A percentile compares a stretch with the other conserved stretches of the same genome.
phyloP scores from a whole-genome alignment of 2,113 vertebrate species.

The Sinocyclocheilus maitianheensis region DNA sequence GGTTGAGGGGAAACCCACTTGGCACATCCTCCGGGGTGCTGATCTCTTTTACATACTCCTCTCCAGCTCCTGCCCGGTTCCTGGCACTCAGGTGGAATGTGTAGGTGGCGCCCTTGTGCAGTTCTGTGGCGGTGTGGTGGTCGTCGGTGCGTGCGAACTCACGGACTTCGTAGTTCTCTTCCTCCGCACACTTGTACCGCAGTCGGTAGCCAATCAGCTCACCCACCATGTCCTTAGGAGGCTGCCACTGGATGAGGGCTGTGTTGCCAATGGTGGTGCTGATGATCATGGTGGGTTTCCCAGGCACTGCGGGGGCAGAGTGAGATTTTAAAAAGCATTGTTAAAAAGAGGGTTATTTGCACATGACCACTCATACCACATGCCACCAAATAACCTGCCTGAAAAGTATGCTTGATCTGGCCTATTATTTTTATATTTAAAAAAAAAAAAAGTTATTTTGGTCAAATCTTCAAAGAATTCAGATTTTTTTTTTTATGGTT shows the following conservation, averaged over 20 bases:
- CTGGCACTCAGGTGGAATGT: slow-evolving; percentile 87
- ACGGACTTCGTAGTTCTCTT: slow-evolving; percentile 81
- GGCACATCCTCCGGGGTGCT: slow-evolving; percentile 86
- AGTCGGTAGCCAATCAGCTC: slow-evolving; percentile 91
- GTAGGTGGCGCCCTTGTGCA: slow-evolving; percentile 92
- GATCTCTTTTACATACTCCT: slow-evolving; percentile 91
- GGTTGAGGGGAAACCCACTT: slow-evolving; percentile 88
- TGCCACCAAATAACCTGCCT: background rate
- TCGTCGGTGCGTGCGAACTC: slow-evolving; percentile 86
- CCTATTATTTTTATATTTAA: background rate
- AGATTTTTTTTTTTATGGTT: too few relatives aligned
- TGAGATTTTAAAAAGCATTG: background rate
- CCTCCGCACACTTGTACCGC: slow-evolving; percentile 86
- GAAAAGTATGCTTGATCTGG: background rate
- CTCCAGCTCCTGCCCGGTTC: slow-evolving; percentile 89
- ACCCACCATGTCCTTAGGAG: slow-evolving; percentile 90
- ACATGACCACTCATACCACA: background rate
- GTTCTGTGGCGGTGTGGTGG: slow-evolving; percentile 89
- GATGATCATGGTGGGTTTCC: slow-evolving; percentile 94
- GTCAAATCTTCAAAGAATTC: background rate
- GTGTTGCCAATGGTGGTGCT: slow-evolving; percentile 94
- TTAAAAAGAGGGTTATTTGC: background rate
- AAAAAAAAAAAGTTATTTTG: too few relatives aligned
- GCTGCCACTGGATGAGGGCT: slow-evolving; percentile 96
- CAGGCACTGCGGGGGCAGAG: slow-evolving; percentile 79